A percentile compares a stretch with the other conserved stretches of the same genome.
These are phyloP conservation scores for Drosophila paulistorum DNA, from an alignment of 1,140 invertebrate species.

Conservation along the genomic window DNA sequence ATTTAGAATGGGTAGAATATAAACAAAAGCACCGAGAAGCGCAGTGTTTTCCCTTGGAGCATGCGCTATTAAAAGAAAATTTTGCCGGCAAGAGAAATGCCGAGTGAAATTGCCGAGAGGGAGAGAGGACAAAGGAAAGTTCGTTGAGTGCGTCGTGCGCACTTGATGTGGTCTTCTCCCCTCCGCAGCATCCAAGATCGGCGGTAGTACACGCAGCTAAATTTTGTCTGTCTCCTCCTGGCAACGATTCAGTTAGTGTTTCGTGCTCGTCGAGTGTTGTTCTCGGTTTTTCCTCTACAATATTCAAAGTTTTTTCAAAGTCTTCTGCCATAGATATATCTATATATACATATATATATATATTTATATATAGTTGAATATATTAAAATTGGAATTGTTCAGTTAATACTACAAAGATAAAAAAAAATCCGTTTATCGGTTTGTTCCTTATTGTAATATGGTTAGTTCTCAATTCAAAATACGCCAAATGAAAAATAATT, in stretches of 20 bases:
- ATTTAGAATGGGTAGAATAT: constrained; percentile 67
- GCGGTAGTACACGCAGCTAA: constrained; percentile 21
- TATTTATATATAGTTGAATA: constrained; percentile 40
- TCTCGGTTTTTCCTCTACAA: constrained; percentile 82
- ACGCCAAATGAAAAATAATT: constrained; percentile 15
- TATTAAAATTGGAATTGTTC: constrained; percentile 64
- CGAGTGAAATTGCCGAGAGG: background rate
- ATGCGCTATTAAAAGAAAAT: constrained; percentile 38
- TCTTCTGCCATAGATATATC: constrained; percentile 58
- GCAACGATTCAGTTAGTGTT: constrained; percentile 81
- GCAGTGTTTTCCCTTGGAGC: constrained; percentile 23
- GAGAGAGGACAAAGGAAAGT: constrained; percentile 27
- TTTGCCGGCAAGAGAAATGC: constrained; percentile 33
- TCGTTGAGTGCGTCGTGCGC: constrained; percentile 29
- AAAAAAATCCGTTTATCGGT: constrained; percentile 47
- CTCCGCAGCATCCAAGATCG: constrained; percentile 32
- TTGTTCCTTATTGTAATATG: constrained; percentile 51
- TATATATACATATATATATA: constrained; percentile 53
- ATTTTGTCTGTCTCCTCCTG: constrained; percentile 50
- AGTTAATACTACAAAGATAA: constrained; percentile 17
- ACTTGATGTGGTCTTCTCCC: constrained; percentile 29
- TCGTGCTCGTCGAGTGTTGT: constrained; percentile 83
- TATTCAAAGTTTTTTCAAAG: constrained; percentile 78
- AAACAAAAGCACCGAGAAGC: constrained; percentile 46
- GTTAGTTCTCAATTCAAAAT: constrained; percentile 41